Evolutionary conservation across 2,113 vertebrate genomes (phyloP), one percentile per base, ranked within the genome.

Genomic region (Seriola aureovittata): DNA sequence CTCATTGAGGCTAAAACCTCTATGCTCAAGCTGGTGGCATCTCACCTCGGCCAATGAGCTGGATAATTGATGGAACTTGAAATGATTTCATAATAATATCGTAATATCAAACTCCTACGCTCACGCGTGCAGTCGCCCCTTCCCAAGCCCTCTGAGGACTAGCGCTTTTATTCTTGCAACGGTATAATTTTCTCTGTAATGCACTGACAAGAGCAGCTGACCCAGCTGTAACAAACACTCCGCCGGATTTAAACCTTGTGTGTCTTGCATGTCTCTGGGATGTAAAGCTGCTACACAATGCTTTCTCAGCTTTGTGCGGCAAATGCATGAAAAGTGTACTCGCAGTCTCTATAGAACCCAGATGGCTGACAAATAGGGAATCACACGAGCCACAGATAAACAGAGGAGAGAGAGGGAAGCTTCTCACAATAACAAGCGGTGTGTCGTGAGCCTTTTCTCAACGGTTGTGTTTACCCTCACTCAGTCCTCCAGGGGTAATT

Each of bases 401-500:
- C 71, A 81, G 78, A 76, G 48, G 70, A 75, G 64, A 71, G 62
- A 75, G 44, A 75, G 48, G 66, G 66, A 78, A 72, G 32, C 23
- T 65, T 85, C 84, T 85, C 81, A 84, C 89, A 91, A 89, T 91
- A 91, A 92, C 83, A 87, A 88, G 86, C 44, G 17, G 55, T 62
- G 80, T 78, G 85, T 80, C 50, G 68, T 68, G 65, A 91, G 88
- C n/a, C 64, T 88, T 90, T 90, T 84, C 82, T 87, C 80, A 72
- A 77, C 50, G 25, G 83, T 72, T 75, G 83, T 90, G 88, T 93
- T 90, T 91, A 92, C 80, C 78, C 79, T 90, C 55, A 2, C 74
- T 80, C 75, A 23, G 84, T 83, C 89, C 91, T 92, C 85, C 77
- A 82, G 81, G 88, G 89, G 82, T 90, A 92, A 93, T 91, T 92